Evolutionary conservation across 2,888 invertebrate genomes (phyloP).

Genomic region (Phaedon cochleariae): DNA sequence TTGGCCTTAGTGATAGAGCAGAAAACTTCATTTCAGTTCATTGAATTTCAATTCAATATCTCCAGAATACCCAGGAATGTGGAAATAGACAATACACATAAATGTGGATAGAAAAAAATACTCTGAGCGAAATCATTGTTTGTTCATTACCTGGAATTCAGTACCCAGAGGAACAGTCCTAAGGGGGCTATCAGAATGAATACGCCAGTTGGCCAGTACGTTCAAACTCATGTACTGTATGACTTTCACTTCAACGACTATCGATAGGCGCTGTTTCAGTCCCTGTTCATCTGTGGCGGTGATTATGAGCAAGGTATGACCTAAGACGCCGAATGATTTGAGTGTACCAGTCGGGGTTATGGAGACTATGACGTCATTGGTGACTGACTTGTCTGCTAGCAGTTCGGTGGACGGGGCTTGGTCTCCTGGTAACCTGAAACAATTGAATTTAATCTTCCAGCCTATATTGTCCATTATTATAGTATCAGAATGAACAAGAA

Average conservation of each 20-base stretch:
- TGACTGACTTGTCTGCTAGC: constrained; percentile 46
- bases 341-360: constrained; percentile 56
- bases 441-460: constrained; percentile 18
- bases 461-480: too few relatives aligned
- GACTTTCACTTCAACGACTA: constrained; percentile 65
- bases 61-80: too few relatives aligned
- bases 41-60: too few relatives aligned
- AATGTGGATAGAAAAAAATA: too few relatives aligned
- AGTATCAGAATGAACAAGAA: too few relatives aligned
- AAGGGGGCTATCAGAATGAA: constrained; percentile 49
- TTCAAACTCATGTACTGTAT: constrained; percentile 62
- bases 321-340: constrained; percentile 56
- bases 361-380: constrained; percentile 49
- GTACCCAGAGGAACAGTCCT: constrained; percentile 64
- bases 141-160: constrained; percentile 59
- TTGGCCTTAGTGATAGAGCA: too few relatives aligned
- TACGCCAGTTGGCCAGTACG: constrained; percentile 55
- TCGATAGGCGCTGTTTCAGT: constrained; percentile 63
- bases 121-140: too few relatives aligned
- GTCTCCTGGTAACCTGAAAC: constrained; percentile 47
- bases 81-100: too few relatives aligned
- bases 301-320: constrained; percentile 61
- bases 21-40: too few relatives aligned
- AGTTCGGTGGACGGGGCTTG: constrained; percentile 44
- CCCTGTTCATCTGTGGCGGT: constrained; percentile 65